Percentiles rank a stretch among this genome's conserved stretches.
phyloP scores from a whole-genome alignment of 2,797 vertebrate genomes.

The Gallinago stenura region DNA sequence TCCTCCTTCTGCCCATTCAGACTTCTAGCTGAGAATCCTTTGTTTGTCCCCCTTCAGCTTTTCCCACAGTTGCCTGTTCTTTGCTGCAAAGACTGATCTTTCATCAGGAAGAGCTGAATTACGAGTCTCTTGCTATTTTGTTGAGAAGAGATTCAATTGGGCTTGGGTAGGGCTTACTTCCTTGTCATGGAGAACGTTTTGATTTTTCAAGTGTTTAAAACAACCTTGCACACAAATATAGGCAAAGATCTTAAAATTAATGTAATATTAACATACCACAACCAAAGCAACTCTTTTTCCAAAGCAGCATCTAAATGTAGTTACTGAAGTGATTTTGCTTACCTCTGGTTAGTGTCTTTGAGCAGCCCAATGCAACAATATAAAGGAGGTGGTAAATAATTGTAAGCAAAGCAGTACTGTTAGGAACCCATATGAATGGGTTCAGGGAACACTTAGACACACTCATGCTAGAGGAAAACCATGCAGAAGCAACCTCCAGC shows the following conservation, averaged over 20 bases:
- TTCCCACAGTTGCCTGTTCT: slow-evolving; percentile 37
- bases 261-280: not conserved
- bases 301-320: not conserved
- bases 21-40: not conserved
- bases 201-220: slow-evolving; percentile 25
- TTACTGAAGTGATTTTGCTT: not conserved
- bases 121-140: not conserved
- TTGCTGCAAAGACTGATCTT: not conserved
- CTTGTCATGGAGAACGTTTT: not conserved
- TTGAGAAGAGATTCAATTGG: not conserved
- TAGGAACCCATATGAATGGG: not conserved
- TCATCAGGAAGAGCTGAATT: slow-evolving; percentile 30
- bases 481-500: not conserved
- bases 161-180: not conserved
- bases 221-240: not conserved
- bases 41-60: not conserved
- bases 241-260: not conserved
- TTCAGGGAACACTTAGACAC: not conserved
- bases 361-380: not conserved
- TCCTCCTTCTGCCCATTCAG: slow-evolving; percentile 8
- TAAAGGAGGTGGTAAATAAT: not conserved
- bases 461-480: not conserved
- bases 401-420: not conserved
- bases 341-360: not conserved
- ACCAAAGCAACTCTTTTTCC: not conserved